Conservation (phyloP, 2,113 vertebrate species). For the Indicator maculatus region DNA sequence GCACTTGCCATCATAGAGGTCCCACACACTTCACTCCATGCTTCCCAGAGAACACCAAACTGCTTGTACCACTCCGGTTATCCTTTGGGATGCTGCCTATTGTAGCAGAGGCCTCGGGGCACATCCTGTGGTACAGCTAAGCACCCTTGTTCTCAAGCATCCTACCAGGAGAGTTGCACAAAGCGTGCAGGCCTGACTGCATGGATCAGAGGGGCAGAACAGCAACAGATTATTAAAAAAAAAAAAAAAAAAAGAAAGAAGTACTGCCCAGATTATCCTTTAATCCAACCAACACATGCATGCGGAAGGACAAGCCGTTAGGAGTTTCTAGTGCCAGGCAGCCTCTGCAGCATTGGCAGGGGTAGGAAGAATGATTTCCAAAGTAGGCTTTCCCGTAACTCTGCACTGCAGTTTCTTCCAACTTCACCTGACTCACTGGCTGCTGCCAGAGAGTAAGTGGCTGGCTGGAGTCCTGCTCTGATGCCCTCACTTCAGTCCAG, state of each 20-base stretch:
- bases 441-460: constrained; percentile 15
- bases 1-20: accelerated
- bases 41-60: accelerated
- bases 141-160: background rate
- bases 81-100: background rate
- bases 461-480: constrained; percentile 12
- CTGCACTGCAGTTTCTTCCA: constrained; percentile 48
- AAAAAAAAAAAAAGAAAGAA: background rate
- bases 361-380: background rate
- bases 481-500: background rate
- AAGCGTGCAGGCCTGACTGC: background rate
- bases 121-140: accelerated
- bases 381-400: constrained; percentile 17
- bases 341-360: constrained; percentile 47
- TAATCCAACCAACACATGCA: constrained; percentile 28
- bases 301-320: background rate
- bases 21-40: background rate
- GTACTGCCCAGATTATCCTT: constrained; percentile 38
- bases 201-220: accelerated
- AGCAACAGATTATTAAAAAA: background rate
- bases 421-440: background rate
- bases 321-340: background rate
- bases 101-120: accelerated
- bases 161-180: background rate
- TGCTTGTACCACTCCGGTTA: accelerated